Conservation (phyloP, 1,140 invertebrate genomes). For the Orchestia grillus region DNA sequence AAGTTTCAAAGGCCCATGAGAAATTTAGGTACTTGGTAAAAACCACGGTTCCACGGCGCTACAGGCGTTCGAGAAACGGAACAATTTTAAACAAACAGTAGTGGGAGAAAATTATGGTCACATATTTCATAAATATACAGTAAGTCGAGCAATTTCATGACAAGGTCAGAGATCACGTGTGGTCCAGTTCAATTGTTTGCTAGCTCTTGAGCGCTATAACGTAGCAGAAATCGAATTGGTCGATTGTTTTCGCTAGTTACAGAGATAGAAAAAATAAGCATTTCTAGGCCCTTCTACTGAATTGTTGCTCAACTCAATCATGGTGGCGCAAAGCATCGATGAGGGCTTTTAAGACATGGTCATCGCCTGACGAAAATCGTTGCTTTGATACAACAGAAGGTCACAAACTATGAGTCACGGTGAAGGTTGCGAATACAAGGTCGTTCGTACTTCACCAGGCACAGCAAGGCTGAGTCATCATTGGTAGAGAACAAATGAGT, state of each 20-base stretch:
- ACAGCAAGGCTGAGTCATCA: neutral
- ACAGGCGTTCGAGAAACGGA: neutral
- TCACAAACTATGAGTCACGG: neutral
- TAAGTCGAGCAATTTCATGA: too few relatives aligned
- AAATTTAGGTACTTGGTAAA: neutral
- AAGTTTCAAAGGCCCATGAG: neutral
- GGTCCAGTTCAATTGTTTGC: too few relatives aligned
- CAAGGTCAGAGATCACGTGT: too few relatives aligned
- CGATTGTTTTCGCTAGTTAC: neutral
- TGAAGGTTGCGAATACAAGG: neutral
- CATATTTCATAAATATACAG: too few relatives aligned
- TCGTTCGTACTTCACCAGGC: neutral
- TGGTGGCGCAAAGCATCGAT: neutral
- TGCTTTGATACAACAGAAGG: neutral
- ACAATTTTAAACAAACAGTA: too few relatives aligned
- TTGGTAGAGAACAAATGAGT: neutral
- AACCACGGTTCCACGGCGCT: neutral
- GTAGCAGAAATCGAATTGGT: neutral
- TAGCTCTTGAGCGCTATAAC: too few relatives aligned
- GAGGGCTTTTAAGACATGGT: neutral
- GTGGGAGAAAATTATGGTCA: too few relatives aligned
- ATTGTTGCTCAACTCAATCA: neutral
- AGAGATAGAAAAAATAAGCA: too few relatives aligned
- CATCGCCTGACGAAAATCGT: neutral
- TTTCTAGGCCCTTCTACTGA: neutral